These are phyloP conservation scores for Entomobrya multifasciata DNA, from an alignment of 2,888 invertebrate genomes.

Conservation along the genomic window DNA sequence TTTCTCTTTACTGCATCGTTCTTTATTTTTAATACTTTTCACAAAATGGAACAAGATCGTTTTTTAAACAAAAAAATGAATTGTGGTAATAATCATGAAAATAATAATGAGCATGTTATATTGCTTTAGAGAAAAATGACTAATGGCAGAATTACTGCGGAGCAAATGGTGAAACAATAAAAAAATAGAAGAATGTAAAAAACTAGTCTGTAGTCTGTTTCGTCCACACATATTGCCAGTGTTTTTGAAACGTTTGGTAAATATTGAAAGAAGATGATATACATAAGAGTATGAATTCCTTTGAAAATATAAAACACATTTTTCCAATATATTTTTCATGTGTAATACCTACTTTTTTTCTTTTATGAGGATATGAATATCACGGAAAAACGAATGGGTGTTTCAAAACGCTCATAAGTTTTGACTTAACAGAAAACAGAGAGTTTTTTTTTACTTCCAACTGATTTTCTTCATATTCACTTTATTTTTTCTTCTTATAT, in stretches of 20 bases:
- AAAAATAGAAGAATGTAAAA: constrained; percentile 7
- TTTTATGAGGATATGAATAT: constrained; percentile 4
- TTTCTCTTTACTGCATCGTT: background rate
- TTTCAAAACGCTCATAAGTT: background rate
- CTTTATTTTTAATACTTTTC: constrained; percentile 7
- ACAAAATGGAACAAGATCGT: too few species aligned
- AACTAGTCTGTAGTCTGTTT: background rate
- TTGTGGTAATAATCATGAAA: background rate
- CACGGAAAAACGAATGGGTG: constrained; percentile 9
- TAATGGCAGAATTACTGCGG: background rate
- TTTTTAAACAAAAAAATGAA: background rate
- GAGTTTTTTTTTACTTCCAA: background rate
- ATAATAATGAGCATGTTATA: background rate
- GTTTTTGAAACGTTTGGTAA: constrained; percentile 10
- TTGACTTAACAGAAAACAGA: background rate
- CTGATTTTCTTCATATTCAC: background rate
- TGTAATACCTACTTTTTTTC: constrained; percentile 16
- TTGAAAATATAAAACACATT: background rate
- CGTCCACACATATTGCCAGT: background rate
- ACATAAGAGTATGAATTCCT: background rate
- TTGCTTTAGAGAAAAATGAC: background rate
- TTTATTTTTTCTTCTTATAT: background rate
- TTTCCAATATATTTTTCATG: background rate
- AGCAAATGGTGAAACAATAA: constrained; percentile 24
- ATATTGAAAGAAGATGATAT: constrained; percentile 15